Evolutionary conservation across 2,888 invertebrate genomes (phyloP).

Genomic region (Maniola hyperantus): DNA sequence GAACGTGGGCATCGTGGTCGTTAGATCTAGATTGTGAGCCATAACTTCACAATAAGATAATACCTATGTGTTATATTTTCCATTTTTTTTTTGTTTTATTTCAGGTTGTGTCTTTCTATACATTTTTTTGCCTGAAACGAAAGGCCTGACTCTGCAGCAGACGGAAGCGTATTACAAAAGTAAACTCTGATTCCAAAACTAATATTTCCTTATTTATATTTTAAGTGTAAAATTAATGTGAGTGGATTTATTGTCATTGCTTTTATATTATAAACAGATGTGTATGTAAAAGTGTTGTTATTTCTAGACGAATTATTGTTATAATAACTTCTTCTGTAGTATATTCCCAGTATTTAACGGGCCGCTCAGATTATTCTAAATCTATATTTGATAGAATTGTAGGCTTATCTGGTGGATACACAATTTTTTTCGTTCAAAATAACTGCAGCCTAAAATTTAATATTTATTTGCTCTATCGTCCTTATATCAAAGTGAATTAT

Average conservation of each 20-base stretch:
- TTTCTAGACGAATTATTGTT: background rate
- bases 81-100: background rate
- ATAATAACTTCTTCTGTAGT: too few species aligned
- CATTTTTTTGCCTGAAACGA: constrained; percentile 24
- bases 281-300: background rate
- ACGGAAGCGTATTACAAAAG: constrained; percentile 21
- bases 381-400: too few species aligned
- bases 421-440: too few species aligned
- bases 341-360: too few species aligned
- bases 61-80: background rate
- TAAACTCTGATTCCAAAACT: background rate
- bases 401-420: too few species aligned
- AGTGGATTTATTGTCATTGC: background rate
- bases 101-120: constrained; percentile 21
- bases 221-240: background rate
- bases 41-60: too few species aligned
- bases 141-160: constrained; percentile 19
- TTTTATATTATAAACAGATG: constrained; percentile 6
- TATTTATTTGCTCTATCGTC: too few species aligned
- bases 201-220: background rate
- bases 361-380: too few species aligned
- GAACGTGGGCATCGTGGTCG: too few species aligned
- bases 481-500: too few species aligned
- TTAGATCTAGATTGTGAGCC: too few species aligned
- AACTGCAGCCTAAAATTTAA: too few species aligned